A percentile compares a stretch with the other conserved stretches of the same genome.
Evolutionary conservation across 2,797 vertebrate genomes (phyloP).

Genomic region (Halcyon chelicuti): DNA sequence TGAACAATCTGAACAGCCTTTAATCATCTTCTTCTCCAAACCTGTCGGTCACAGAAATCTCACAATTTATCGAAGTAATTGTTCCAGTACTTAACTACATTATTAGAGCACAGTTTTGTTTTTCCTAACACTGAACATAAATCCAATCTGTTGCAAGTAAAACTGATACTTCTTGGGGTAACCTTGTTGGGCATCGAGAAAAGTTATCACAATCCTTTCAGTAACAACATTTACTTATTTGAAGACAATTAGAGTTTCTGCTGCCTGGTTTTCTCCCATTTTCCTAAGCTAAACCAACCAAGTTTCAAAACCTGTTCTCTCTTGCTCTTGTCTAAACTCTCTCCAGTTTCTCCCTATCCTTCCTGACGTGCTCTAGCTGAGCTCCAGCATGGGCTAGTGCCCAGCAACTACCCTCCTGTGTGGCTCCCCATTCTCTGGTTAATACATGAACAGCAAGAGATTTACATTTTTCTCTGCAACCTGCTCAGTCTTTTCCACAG

Average conservation of each 20-base stretch:
- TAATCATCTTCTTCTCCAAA: background rate
- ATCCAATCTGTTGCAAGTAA: background rate
- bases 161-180: background rate
- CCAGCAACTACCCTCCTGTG: background rate
- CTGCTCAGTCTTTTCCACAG: background rate
- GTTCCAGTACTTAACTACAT: background rate
- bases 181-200: background rate
- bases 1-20: background rate
- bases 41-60: background rate
- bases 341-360: background rate
- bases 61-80: background rate
- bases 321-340: background rate
- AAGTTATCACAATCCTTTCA: background rate
- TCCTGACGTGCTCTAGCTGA: background rate
- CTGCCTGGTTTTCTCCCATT: background rate
- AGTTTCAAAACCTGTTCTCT: background rate
- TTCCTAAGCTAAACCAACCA: background rate
- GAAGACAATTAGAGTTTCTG: background rate
- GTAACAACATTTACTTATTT: background rate
- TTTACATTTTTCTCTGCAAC: background rate
- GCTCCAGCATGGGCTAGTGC: background rate
- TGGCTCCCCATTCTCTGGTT: background rate
- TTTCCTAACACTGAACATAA: background rate
- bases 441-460: background rate
- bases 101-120: background rate